Base-by-base conservation (phyloP, 2,888 invertebrate species). In the Oscheius onirici region DNA sequence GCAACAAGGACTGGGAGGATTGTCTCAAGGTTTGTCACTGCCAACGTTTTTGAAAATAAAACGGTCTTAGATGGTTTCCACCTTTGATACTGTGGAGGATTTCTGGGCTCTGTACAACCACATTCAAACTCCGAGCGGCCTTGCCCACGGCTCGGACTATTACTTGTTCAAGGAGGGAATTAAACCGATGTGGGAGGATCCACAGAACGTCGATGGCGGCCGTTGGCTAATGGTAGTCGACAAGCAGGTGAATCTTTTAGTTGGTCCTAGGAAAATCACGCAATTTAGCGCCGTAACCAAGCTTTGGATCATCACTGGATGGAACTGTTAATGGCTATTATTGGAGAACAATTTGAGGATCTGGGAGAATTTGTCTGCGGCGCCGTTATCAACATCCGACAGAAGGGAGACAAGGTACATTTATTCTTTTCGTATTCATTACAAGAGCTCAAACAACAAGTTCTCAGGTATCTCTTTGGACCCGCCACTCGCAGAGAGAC, bases 41-140 rank as follows among this genome's bases (percentile, higher is more conserved):
- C n/a, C 2, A 17, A 17, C 10, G 17, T 57, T 24, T 26, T n/a
- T 40, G 8, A 28, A 8, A 10, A 49, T 24, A 17, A n/a, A 34
- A n/a, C 13, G n/a, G 20, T 70, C 76, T 43, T 51, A 81, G 81
- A 78, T 95, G 90, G 93, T 99, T 69, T 94, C 95, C 58, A 93
- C 93, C 78, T 96, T 99, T 89, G 93, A 94, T 88, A 95, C 96
- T 17, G 97, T 96, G 34, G 99, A 99, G 91, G 97, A 97, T 90
- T 99, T 99, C 89, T 99, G 99, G 99, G 95, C 95, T 94, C 86
- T 90, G 57, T 90, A 90, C 86, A 90, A 90, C 80, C 90, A 90
- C 83, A 89, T 90, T 77, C 89, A 89, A 82, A 88, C 89, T 63
- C 90, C 90, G 0, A 94, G 94, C 81, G 94, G 94, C 87, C 89